Evolutionary conservation across 1,140 invertebrate genomes (phyloP).

Genomic region (Conopomorpha cramerella): DNA sequence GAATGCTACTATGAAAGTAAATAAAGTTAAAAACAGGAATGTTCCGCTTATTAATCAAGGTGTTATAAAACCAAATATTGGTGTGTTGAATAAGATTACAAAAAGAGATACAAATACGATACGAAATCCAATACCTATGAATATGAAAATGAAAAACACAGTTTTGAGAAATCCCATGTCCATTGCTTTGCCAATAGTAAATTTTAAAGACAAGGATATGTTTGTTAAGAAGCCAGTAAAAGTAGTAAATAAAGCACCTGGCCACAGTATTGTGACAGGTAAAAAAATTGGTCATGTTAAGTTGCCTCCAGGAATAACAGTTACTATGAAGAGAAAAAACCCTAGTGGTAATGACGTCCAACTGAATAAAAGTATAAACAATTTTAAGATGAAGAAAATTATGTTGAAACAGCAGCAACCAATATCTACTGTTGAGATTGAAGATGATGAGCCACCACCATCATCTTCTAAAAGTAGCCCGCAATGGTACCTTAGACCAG

Average conservation of each 20-base stretch:
- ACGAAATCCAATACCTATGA: constrained; percentile 6
- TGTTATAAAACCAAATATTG: no score
- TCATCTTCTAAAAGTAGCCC: constrained; percentile 20
- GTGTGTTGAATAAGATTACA: constrained; percentile 3
- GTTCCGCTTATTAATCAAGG: no score
- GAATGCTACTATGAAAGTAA: no score
- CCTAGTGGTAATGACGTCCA: not conserved
- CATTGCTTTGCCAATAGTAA: no score
- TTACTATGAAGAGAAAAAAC: constrained; percentile 6
- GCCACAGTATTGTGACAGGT: not conserved
- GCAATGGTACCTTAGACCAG: constrained; percentile 41
- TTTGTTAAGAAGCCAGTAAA: constrained; percentile 14
- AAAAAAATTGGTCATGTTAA: constrained; percentile 4
- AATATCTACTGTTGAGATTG: constrained; percentile 30
- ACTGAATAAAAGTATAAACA: constrained; percentile 5
- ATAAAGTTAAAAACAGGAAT: no score
- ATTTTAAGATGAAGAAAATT: constrained; percentile 2
- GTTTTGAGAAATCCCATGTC: constrained; percentile 8
- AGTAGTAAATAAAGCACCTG: not conserved
- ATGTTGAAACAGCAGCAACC: constrained; percentile 4
- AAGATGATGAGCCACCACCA: constrained; percentile 28
- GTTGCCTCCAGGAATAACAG: not conserved
- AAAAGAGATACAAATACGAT: constrained; percentile 9
- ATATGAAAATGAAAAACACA: constrained; percentile 4
- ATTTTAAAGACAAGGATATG: no score